Base-by-base conservation (phyloP, 2,113 vertebrate species). In the Mugil cephalus region DNA sequence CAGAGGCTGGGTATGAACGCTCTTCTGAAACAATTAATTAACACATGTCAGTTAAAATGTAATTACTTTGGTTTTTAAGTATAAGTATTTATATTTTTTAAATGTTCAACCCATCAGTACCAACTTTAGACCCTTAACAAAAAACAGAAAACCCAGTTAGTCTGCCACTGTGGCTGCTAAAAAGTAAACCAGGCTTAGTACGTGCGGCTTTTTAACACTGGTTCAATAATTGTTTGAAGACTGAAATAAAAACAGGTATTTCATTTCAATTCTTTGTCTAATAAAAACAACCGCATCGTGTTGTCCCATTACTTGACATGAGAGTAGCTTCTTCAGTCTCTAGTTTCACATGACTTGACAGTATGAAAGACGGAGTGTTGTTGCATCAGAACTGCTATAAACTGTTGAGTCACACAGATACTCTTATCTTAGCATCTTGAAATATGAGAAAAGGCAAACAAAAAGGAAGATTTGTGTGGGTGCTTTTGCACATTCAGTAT, bases 401-500 rank as follows among this genome's bases (percentile, higher is more conserved):
- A 56, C 46, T 56, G 38, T 78, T 82, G 54, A 67, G 48, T 79
- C 55, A 73, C 48, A 47, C 1, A 45, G 40, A 36, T 8, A 14
- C 17, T 38, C 19, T 74, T 74, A 45, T 70, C 55, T 39, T 58
- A 59, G 19, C 18, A 72, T 77, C 61, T 64, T 79, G 24, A 76
- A 68, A 69, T 64, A 30, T 47, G 12, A 77, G 46, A 73, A 50
- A 76, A 74, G 21, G 3, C 39, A 62, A 59, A 24, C 34, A 47
- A 71, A 36, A 72, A 50, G 43, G 36, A 68, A 4, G 9, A 56
- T 66, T 61, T 51, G 13, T 55, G 47, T 14, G 62, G 63, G 1
- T 61, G 53, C 60, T 69, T 66, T 59, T 71, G 38, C 13, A 19
- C 48, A 40, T 50, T 21, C 10, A 58, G 12, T 64, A 56, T 40